Percentiles rank a stretch among this genome's conserved stretches.
phyloP scores from a whole-genome alignment of 2,797 vertebrate genomes.

The Darevskia nairensis region DNA sequence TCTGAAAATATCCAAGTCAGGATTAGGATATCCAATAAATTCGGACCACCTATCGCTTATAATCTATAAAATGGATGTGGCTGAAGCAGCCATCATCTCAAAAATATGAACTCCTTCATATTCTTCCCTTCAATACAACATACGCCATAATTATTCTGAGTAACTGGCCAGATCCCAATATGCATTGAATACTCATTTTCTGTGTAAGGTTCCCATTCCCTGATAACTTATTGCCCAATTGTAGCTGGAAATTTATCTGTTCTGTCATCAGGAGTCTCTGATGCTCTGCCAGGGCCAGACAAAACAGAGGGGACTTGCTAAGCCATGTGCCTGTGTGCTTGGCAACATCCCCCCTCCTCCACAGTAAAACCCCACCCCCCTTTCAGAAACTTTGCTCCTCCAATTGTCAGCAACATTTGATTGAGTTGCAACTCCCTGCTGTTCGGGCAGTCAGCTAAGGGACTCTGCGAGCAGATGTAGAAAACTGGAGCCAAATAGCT shows the following conservation, averaged over 20 bases:
- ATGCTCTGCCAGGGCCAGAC: not conserved
- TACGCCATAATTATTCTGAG: not conserved
- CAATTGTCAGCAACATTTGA: conserved; percentile 44
- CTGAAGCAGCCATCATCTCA: too few relatives aligned
- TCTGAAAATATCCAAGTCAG: not conserved
- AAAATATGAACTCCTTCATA: not conserved
- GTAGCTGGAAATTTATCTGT: fast-evolving
- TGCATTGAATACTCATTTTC: not conserved
- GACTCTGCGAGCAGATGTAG: conserved; percentile 42
- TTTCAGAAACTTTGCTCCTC: conserved; percentile 52
- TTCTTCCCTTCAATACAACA: not conserved
- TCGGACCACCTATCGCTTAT: not conserved
- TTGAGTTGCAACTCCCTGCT: conserved; percentile 45
- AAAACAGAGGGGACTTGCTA: fast-evolving
- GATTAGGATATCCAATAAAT: not conserved
- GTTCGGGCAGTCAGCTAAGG: conserved; percentile 45
- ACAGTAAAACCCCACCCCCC: not conserved
- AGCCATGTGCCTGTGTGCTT: conserved; percentile 33
- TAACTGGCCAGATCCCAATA: not conserved
- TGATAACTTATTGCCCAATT: not conserved
- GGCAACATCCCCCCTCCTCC: not conserved
- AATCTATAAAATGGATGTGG: not conserved
- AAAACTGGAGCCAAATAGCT: conserved; percentile 59
- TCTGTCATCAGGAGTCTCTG: fast-evolving
- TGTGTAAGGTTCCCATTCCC: not conserved